Base-by-base conservation (phyloP, 2,113 vertebrate genomes). In the Thymallus thymallus region DNA sequence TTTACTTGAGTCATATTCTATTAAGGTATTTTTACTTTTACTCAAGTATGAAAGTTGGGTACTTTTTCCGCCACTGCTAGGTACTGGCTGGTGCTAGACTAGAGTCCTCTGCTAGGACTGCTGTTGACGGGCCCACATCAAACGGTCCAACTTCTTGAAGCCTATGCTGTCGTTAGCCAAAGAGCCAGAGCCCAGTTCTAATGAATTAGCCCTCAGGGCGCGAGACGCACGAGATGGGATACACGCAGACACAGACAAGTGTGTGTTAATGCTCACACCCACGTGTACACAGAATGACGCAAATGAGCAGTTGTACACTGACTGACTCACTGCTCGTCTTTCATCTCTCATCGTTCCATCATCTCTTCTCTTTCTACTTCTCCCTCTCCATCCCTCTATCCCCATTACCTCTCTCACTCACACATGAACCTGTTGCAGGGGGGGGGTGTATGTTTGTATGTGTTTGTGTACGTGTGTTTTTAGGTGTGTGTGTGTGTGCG, bases 121-220 rank as follows among this genome's bases (percentile, higher is more conserved):
- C 70, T 80, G 84, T 75, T 82, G 87, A 86, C 80, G 71, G 78
- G 76, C 48, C 68, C 76, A 85, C 73, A 85, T 84, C 85, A 85
- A 82, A 86, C 66, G 81, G 84, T 82, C 79, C 73, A 81, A 84
- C 80, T 82, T 80, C 79, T 86, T 82, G 79, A 85, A 76, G 82
- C 75, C 81, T 82, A 78, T 81, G 66, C 80, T 75, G 74, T 87
- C 78, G 84, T 87, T 86, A 84, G 84, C 80, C 82, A 73, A 20
- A 10, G 65, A 78, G 83, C 78, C 73, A 79, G 81, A 74, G 85
- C 76, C 78, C 80, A 79, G 77, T 72, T 79, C 60, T 76, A 74
- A 80, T 73, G 82, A 76, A 81, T 79, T 77, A 76, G 65, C 78
- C 76, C 76, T 69, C 74, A 61, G 78, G 80, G 82, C 80, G 3